Percentiles rank a stretch among this genome's conserved stretches.
These are phyloP conservation scores for Pandemis cinnamomeana DNA, from an alignment of 2,888 invertebrate species.

Conservation along the genomic window DNA sequence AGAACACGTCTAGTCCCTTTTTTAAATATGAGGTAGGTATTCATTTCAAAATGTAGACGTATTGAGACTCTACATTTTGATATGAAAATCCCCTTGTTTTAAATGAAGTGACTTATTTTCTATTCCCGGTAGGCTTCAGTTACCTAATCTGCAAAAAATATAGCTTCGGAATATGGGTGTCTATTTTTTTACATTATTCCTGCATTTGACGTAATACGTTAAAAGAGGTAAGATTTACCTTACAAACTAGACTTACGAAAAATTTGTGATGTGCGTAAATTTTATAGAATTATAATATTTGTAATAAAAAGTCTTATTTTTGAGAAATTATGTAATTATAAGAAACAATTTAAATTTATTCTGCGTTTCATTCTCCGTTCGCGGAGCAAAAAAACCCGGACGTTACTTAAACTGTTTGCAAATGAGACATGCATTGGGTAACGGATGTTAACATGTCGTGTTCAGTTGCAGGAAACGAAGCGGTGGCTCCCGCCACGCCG, in stretches of 20 bases:
- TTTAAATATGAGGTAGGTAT: too few relatives aligned
- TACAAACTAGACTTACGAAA: neutral
- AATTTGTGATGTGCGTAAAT: neutral
- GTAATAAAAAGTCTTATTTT: slow-evolving; percentile 18
- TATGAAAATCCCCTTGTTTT: too few relatives aligned
- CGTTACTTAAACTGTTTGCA: neutral
- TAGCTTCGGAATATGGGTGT: neutral
- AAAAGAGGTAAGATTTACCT: neutral
- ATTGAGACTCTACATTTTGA: too few relatives aligned
- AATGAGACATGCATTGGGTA: neutral
- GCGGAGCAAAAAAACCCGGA: neutral
- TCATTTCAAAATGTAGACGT: too few relatives aligned
- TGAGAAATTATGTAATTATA: slow-evolving; percentile 23
- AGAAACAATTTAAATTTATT: slow-evolving; percentile 7
- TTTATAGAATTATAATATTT: neutral
- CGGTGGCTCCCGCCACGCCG: slow-evolving; percentile 64
- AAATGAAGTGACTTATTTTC: too few relatives aligned
- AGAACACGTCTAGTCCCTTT: too few relatives aligned
- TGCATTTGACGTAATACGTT: neutral
- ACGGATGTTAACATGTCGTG: slow-evolving; percentile 52
- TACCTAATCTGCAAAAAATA: too few relatives aligned
- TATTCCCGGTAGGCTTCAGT: too few relatives aligned
- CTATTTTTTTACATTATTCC: neutral
- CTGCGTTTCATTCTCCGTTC: slow-evolving; percentile 1
- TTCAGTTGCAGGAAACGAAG: slow-evolving; percentile 73